phyloP scores from a whole-genome alignment of 1,140 invertebrate genomes.

The Lucilia cuprina region DNA sequence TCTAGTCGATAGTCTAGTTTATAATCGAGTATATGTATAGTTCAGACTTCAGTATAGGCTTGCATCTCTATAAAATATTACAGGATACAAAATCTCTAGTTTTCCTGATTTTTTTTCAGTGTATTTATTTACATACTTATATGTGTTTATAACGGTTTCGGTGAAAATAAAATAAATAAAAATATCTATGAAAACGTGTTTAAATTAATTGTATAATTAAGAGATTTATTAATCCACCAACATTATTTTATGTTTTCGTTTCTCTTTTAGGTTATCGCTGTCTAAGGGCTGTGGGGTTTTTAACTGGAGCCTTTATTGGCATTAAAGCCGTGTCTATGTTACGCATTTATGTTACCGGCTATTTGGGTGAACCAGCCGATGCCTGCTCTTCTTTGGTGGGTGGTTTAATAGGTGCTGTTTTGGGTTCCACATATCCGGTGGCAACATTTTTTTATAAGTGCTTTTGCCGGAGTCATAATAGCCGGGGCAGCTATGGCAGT shows the following conservation, averaged over 20 bases:
- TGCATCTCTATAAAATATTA: too few relatives aligned
- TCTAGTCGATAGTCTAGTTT: too few relatives aligned
- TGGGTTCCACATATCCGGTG: slow-evolving; percentile 60
- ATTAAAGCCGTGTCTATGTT: slow-evolving; percentile 65
- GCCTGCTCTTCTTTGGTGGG: slow-evolving; percentile 59
- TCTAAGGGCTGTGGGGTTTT: slow-evolving; percentile 89
- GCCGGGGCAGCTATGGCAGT: slow-evolving; percentile 59
- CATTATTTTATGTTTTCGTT: neutral
- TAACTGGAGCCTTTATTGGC: slow-evolving; percentile 87
- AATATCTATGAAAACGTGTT: too few relatives aligned
- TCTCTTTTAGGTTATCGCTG: slow-evolving; percentile 78
- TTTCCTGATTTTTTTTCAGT: too few relatives aligned
- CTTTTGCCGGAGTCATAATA: slow-evolving; percentile 57
- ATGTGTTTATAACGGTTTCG: too few relatives aligned
- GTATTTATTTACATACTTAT: too few relatives aligned
- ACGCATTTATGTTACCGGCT: slow-evolving; percentile 57
- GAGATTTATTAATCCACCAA: too few relatives aligned
- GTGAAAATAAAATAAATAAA: too few relatives aligned
- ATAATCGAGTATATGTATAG: too few relatives aligned
- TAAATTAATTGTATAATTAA: too few relatives aligned
- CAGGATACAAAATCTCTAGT: too few relatives aligned
- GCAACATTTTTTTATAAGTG: slow-evolving; percentile 58
- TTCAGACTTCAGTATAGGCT: too few relatives aligned
- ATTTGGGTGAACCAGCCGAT: slow-evolving; percentile 58
- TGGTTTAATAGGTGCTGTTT: slow-evolving; percentile 55